Percentiles rank a stretch among this genome's conserved stretches.
Conservation (phyloP, 2,888 invertebrate genomes). For the Aproaerema taeniolella region DNA sequence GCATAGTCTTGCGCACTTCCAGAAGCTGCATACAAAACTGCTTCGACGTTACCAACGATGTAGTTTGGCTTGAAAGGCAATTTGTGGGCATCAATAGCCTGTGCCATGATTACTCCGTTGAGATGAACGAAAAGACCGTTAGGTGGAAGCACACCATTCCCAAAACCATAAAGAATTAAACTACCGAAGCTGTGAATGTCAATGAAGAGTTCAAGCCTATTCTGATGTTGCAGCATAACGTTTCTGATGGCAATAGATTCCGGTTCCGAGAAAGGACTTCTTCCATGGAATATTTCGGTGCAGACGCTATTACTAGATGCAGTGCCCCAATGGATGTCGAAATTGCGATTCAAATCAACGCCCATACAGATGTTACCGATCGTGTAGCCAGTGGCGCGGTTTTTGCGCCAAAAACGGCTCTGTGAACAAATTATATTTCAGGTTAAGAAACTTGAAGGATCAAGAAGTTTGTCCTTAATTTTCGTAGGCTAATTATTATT, state of each 20-base stretch:
- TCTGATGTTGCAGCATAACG: conserved; percentile 63
- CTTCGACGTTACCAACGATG: conserved; percentile 63
- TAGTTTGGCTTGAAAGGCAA: conserved; percentile 58
- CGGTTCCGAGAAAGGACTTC: conserved; percentile 79
- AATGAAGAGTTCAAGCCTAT: conserved; percentile 79
- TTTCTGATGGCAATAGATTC: conserved; percentile 79
- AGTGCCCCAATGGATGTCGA: conserved; percentile 81
- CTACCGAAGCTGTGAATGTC: conserved; percentile 87
- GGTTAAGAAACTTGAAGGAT: too few species aligned
- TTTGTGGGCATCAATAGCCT: conserved; percentile 63
- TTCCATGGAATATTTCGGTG: conserved; percentile 79
- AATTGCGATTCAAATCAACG: conserved; percentile 87
- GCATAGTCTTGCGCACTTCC: conserved; percentile 82
- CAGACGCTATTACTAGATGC: conserved; percentile 71
- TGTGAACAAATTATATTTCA: too few species aligned
- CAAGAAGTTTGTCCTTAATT: too few species aligned
- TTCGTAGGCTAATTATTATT: too few species aligned
- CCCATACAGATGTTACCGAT: conserved; percentile 73
- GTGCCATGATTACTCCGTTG: conserved; percentile 54
- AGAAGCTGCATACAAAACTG: conserved; percentile 73
- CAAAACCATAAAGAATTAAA: conserved; percentile 66
- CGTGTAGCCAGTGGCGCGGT: conserved; percentile 56
- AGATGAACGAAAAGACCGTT: conserved; percentile 59
- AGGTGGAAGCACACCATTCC: conserved; percentile 56
- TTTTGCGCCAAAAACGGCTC: conserved; percentile 82